phyloP scores from a whole-genome alignment of 2,888 invertebrate species.

The Ectemnius lituratus region DNA sequence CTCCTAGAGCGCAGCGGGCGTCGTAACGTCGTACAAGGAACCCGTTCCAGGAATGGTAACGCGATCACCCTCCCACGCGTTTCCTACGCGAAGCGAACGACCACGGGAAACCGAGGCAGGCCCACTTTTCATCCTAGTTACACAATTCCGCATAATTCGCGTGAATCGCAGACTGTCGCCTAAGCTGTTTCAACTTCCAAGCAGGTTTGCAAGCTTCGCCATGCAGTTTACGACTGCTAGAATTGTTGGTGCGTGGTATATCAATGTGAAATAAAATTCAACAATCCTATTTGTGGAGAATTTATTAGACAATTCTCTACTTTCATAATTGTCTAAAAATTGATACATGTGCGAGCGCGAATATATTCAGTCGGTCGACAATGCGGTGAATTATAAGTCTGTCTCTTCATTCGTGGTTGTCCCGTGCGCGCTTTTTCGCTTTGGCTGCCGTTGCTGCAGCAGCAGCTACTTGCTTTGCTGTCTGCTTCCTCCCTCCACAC shows the following conservation, averaged over 20 bases:
- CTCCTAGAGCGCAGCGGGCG: not conserved
- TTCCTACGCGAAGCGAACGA: slow-evolving; percentile 32
- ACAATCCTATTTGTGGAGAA: too few species aligned
- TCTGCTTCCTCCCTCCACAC: slow-evolving; percentile 16
- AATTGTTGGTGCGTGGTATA: slow-evolving; percentile 36
- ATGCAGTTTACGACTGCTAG: slow-evolving; percentile 1
- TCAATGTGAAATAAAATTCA: not conserved
- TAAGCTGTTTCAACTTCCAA: not conserved
- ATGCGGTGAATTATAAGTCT: not conserved
- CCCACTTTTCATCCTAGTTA: slow-evolving; percentile 51
- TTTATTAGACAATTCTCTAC: too few species aligned
- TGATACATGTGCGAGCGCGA: too few species aligned
- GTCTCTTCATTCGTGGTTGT: slow-evolving; percentile 11
- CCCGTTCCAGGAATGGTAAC: slow-evolving; percentile 1
- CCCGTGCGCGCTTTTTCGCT: slow-evolving; percentile 6
- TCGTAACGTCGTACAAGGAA: not conserved
- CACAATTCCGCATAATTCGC: slow-evolving; percentile 56
- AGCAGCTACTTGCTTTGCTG: slow-evolving; percentile 14
- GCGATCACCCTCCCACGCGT: slow-evolving; percentile 22
- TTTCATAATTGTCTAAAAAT: too few species aligned
- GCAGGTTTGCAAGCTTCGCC: slow-evolving; percentile 38
- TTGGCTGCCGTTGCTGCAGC: not conserved
- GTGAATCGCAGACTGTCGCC: slow-evolving; percentile 12
- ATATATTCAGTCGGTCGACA: too few species aligned
- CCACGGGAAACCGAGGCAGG: slow-evolving; percentile 2